A percentile compares a stretch with the other conserved stretches of the same genome.
Conservation (phyloP, 2,113 vertebrate species). For the Dasyurus viverrinus region DNA sequence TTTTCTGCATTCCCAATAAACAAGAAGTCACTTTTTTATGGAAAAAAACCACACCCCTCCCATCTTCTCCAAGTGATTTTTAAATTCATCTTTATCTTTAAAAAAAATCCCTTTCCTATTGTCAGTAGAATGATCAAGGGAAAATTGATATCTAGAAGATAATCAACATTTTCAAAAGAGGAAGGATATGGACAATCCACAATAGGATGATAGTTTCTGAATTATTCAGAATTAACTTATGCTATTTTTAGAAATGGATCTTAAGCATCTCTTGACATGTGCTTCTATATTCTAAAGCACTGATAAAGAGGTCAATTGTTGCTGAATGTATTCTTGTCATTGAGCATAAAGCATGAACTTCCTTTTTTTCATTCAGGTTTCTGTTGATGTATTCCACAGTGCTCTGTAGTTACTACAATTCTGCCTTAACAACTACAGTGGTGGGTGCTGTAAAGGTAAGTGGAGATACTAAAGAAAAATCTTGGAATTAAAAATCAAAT, state of each 20-base stretch:
- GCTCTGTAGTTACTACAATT: slow-evolving; percentile 95
- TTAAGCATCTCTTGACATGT: not conserved
- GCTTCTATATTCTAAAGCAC: not conserved
- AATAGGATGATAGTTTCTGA: not conserved
- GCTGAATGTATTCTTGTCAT: not conserved
- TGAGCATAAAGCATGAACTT: not conserved
- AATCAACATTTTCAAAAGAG: not conserved
- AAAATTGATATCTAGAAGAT: not conserved
- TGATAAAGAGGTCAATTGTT: rapidly evolving
- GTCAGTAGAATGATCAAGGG: not conserved
- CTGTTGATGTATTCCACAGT: slow-evolving; percentile 93
- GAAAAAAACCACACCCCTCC: not conserved
- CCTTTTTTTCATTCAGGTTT: slow-evolving; percentile 85
- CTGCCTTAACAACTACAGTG: slow-evolving; percentile 92
- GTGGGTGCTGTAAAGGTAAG: slow-evolving; percentile 94
- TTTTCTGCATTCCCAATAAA: not conserved
- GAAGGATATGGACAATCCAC: not conserved
- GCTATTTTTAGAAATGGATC: not conserved
- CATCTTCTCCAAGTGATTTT: not conserved
- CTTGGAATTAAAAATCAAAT: not conserved
- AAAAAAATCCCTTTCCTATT: not conserved
- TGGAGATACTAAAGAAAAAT: not conserved
- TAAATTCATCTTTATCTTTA: not conserved
- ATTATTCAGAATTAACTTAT: not conserved
- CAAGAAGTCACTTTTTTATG: not conserved